Evolutionary conservation across 2,888 invertebrate genomes (phyloP).

Genomic region (Crocallis elinguaria): DNA sequence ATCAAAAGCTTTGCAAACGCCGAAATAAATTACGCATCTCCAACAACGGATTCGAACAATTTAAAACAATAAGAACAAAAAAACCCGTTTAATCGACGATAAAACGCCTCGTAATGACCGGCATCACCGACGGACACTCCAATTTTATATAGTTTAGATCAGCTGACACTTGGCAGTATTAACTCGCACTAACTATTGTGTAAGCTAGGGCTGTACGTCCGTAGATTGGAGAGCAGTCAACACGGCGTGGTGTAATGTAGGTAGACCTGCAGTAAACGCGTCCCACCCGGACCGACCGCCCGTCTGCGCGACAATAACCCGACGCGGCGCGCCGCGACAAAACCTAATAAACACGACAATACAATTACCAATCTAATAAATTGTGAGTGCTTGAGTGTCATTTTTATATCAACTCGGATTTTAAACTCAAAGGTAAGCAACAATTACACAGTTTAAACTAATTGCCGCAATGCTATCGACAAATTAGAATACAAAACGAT

Average conservation of each 20-base stretch:
- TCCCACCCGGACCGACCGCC: constrained; percentile 24
- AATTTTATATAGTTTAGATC: constrained; percentile 49
- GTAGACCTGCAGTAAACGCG: constrained; percentile 34
- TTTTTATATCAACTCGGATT: constrained; percentile 23
- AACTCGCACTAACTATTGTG: constrained; percentile 27
- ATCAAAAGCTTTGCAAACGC: too few relatives aligned
- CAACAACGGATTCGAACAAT: background rate
- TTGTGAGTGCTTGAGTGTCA: constrained; percentile 33
- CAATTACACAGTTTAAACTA: background rate
- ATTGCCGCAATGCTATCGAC: constrained; percentile 8
- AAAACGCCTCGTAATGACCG: constrained; percentile 45
- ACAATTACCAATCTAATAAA: constrained; percentile 27
- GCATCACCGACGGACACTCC: constrained; percentile 50
- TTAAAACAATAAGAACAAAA: constrained; percentile 1
- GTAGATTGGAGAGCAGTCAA: constrained; percentile 9
- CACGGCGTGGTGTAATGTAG: constrained; percentile 23
- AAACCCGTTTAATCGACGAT: constrained; percentile 27
- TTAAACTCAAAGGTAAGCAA: constrained; percentile 28
- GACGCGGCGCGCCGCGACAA: constrained; percentile 9
- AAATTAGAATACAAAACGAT: background rate
- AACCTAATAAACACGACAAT: constrained; percentile 21
- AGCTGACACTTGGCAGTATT: constrained; percentile 30
- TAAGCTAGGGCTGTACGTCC: constrained; percentile 27
- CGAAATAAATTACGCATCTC: background rate
- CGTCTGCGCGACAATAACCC: constrained; percentile 19